Evolutionary conservation across 2,113 vertebrate species (phyloP).

Genomic region (Eonycteris spelaea): DNA sequence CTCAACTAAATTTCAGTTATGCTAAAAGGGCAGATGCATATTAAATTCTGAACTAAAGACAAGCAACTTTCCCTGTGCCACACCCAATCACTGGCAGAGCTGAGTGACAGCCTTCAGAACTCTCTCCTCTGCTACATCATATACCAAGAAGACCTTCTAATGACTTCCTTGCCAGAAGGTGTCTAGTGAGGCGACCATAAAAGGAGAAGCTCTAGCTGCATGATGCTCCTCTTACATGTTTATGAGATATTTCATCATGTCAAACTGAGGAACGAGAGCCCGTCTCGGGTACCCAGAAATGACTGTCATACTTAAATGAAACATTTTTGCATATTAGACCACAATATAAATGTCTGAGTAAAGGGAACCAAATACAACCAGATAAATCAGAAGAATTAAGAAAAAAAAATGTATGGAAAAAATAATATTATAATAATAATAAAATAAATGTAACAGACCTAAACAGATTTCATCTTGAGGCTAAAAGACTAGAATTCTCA

Average conservation of each 20-base stretch:
- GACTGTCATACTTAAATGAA: not conserved
- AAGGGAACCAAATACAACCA: not conserved
- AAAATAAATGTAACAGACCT: conserved; percentile 50
- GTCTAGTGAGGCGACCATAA: not conserved
- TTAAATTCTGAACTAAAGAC: conserved; percentile 28
- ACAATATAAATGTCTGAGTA: conserved; percentile 4
- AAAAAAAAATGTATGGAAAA: conserved; percentile 52
- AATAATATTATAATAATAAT: no score
- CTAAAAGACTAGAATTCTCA: conserved; percentile 56
- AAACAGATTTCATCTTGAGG: conserved; percentile 54
- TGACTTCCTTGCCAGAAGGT: not conserved
- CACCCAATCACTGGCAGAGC: not conserved
- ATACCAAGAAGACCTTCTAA: not conserved
- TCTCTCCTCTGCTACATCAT: not conserved
- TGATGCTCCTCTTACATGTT: not conserved
- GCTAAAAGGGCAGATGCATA: not conserved
- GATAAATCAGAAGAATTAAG: not conserved
- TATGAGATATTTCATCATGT: not conserved
- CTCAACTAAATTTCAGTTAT: conserved; percentile 2
- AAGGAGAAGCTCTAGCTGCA: not conserved
- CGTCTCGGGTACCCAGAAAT: not conserved
- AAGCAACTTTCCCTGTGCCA: not conserved
- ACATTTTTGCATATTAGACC: not conserved
- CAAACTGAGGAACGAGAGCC: not conserved
- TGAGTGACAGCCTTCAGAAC: conserved; percentile 17